A percentile compares a stretch with the other conserved stretches of the same genome.
These are phyloP conservation scores for Sebastes alutus DNA, from an alignment of 2,797 vertebrate genomes.

Conservation along the genomic window DNA sequence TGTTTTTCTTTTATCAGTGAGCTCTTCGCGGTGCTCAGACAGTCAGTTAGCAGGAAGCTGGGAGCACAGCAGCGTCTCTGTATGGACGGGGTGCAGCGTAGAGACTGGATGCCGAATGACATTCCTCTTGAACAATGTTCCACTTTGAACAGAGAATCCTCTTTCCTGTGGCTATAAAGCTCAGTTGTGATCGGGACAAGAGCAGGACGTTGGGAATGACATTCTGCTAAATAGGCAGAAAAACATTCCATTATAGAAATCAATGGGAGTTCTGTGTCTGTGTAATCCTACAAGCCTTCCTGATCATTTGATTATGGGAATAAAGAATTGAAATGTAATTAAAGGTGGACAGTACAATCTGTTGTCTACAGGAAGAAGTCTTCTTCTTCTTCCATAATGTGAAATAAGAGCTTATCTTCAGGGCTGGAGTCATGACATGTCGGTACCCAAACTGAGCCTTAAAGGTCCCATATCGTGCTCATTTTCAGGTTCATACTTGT, in stretches of 20 bases:
- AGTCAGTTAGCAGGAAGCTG: constrained; percentile 23
- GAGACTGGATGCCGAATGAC: constrained; percentile 19
- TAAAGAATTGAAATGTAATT: constrained; percentile 23
- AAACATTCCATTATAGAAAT: constrained; percentile 27
- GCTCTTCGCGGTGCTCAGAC: background rate
- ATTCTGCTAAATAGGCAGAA: constrained; percentile 11
- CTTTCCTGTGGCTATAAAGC: constrained; percentile 36
- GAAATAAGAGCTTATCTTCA: background rate
- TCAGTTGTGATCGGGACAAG: constrained; percentile 18
- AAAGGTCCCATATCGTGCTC: too few species aligned
- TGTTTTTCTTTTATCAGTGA: background rate
- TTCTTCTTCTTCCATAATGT: background rate
- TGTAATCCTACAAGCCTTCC: background rate
- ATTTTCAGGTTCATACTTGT: too few species aligned
- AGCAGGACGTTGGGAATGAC: constrained; percentile 1
- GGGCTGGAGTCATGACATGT: background rate
- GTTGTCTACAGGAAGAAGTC: background rate
- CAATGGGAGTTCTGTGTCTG: constrained; percentile 17
- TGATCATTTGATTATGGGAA: constrained; percentile 20
- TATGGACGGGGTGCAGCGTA: background rate
- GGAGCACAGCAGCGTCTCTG: constrained; percentile 48
- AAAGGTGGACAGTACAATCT: constrained; percentile 7
- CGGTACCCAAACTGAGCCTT: background rate
- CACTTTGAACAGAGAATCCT: constrained; percentile 53
- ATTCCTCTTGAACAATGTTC: constrained; percentile 54